Base-by-base conservation (phyloP, 92 coral and sea anemone species). In the Bergia puertoricense region DNA sequence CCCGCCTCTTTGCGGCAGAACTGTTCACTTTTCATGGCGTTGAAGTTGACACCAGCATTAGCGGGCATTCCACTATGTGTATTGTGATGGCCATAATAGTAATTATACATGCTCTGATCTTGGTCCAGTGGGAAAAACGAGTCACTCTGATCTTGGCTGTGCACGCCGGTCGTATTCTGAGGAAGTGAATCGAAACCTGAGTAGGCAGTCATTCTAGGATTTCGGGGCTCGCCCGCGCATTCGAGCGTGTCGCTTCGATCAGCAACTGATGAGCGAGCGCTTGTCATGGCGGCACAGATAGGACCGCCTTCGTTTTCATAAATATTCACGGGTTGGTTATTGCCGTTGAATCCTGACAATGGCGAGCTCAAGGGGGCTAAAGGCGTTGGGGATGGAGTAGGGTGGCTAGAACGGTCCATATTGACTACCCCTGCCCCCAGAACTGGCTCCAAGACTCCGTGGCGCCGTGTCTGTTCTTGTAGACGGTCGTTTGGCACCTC, bases 31-130 rank as follows among this genome's bases (percentile, higher is more conserved):
- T 89, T 94, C 96, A 93, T 46, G 93, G 88, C 86, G 82, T 84
- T 91, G 82, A 91, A 91, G 90, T 90, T 93, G 81, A 90, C 94
- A 90, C 92, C 93, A 50, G 79, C 83, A 59, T 85, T 86, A 75
- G 96, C 22, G 22, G 96, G 90, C 86, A 92, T 93, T 91, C 95
- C 97, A 89, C 79, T 90, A 75, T 88, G 94, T 56, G 89, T 74
- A 84, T 89, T 91, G 86, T 92, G 93, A 38, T 89, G 88, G 23
- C 91, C 85, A 90, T 90, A 95, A 43, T 88, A 89, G 90, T 91
- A 95, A 71, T 92, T 83, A 80, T 92, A 93, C 91, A 91, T 86
- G 39, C 86, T 80, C 74, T 74, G 81, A 82, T 82, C 90, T 77
- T 79, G 89, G 50, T 56, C 74, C 16, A 44, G 80, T 15, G 88